Evolutionary conservation across 2,888 invertebrate species (phyloP).

Genomic region (Drosophila putrida): DNA sequence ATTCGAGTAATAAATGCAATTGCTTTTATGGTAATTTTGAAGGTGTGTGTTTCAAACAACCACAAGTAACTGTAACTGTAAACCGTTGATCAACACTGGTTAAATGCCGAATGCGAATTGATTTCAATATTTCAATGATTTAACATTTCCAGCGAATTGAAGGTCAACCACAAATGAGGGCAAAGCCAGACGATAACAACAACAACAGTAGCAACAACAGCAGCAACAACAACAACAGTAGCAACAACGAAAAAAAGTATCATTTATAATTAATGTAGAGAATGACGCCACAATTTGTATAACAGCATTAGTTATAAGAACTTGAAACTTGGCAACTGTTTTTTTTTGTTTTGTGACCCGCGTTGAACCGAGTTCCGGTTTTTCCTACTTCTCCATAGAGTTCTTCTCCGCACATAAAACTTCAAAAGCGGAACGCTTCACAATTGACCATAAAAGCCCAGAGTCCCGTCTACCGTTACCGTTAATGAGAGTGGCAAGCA

Average conservation of each 20-base stretch:
- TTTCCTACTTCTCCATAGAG: not conserved
- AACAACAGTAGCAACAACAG: constrained; percentile 7
- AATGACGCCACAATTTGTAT: constrained; percentile 57
- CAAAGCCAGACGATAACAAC: constrained; percentile 12
- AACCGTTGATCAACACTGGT: constrained; percentile 32
- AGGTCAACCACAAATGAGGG: constrained; percentile 66
- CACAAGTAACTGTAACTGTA: constrained; percentile 43
- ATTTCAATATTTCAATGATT: constrained; percentile 39
- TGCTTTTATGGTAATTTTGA: constrained; percentile 22
- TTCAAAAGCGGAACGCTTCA: constrained; percentile 63
- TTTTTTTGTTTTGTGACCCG: constrained; percentile 27
- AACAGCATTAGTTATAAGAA: constrained; percentile 13
- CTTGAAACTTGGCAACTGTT: constrained; percentile 15
- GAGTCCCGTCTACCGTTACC: constrained; percentile 59
- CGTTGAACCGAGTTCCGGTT: constrained; percentile 50
- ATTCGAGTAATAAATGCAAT: constrained; percentile 31
- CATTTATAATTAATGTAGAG: constrained; percentile 54
- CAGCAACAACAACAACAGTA: constrained; percentile 2
- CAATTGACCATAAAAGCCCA: constrained; percentile 64
- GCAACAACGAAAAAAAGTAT: constrained; percentile 12
- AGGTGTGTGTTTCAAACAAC: constrained; percentile 38
- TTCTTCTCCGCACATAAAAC: constrained; percentile 26
- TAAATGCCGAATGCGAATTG: constrained; percentile 7
- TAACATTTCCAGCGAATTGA: constrained; percentile 53
- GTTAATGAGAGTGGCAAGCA: constrained; percentile 55